phyloP scores from a whole-genome alignment of 64 coral and sea anemone genomes.

The Stylophora pistillata region DNA sequence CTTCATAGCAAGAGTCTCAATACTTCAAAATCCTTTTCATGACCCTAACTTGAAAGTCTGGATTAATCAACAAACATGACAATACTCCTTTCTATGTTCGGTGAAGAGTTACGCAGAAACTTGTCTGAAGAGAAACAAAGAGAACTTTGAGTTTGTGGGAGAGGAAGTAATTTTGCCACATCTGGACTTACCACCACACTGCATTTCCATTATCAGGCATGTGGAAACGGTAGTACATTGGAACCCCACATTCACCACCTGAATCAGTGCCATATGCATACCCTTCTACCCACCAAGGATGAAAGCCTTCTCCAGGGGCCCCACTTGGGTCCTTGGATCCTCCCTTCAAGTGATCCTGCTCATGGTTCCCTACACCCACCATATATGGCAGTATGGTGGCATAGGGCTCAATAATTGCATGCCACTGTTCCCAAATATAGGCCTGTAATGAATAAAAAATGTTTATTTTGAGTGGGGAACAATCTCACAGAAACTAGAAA shows the following conservation, averaged over 20 bases:
- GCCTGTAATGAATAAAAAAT: constrained; percentile 61
- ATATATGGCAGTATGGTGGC: constrained; percentile 88
- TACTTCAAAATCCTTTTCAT: too few species aligned
- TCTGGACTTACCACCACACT: constrained; percentile 89
- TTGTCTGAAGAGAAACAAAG: too few species aligned
- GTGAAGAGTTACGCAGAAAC: too few species aligned
- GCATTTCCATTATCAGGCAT: constrained; percentile 97
- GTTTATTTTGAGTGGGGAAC: not conserved
- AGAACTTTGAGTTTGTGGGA: too few species aligned
- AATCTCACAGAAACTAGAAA: too few species aligned
- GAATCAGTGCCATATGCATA: constrained; percentile 82
- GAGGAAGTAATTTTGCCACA: not conserved
- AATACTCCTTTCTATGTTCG: too few species aligned
- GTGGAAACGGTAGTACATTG: constrained; percentile 96
- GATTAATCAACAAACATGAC: too few species aligned
- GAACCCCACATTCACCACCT: constrained; percentile 95
- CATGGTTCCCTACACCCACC: constrained; percentile 97
- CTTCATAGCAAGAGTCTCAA: too few species aligned
- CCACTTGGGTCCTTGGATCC: constrained; percentile 94
- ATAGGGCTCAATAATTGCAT: constrained; percentile 79
- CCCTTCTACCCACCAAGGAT: constrained; percentile 91
- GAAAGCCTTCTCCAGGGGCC: constrained; percentile 84
- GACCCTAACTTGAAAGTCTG: too few species aligned
- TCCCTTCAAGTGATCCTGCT: constrained; percentile 79
- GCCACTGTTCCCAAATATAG: constrained; percentile 94